Evolutionary conservation across 2,113 vertebrate genomes (phyloP).

Genomic region (Labeo rohita): DNA sequence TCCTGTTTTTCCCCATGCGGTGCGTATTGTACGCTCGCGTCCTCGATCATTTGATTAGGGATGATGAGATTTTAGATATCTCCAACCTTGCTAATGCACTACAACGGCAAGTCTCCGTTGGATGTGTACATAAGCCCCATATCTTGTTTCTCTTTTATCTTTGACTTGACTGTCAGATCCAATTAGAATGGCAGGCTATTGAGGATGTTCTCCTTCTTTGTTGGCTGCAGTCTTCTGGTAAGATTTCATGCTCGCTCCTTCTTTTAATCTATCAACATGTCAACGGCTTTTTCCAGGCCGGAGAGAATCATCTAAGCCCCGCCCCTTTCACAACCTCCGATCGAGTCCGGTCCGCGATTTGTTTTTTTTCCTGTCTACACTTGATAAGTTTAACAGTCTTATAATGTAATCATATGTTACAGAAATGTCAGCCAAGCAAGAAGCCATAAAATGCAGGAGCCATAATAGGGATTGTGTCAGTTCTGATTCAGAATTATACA

Average conservation of each 20-base stretch:
- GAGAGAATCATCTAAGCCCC: not conserved
- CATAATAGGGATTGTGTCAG: slow-evolving; percentile 18
- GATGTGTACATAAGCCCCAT: slow-evolving; percentile 52
- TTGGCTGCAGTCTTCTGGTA: slow-evolving; percentile 44
- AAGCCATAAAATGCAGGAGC: slow-evolving; percentile 21
- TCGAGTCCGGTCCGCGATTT: not conserved
- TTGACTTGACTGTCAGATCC: slow-evolving; percentile 52
- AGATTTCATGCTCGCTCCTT: slow-evolving; percentile 37
- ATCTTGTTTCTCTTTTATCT: slow-evolving; percentile 57
- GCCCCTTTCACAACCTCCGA: not conserved
- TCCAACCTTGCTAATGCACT: slow-evolving; percentile 40
- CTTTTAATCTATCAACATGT: slow-evolving; percentile 58
- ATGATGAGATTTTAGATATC: slow-evolving; percentile 57
- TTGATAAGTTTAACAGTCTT: slow-evolving; percentile 22
- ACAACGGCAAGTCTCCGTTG: slow-evolving; percentile 36
- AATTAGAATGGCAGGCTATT: slow-evolving; percentile 50
- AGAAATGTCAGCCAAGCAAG: slow-evolving; percentile 33
- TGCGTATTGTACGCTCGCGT: slow-evolving; percentile 31
- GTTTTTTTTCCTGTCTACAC: not conserved
- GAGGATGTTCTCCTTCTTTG: slow-evolving; percentile 45
- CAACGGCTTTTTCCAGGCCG: slow-evolving; percentile 36
- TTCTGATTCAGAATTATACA: slow-evolving; percentile 27
- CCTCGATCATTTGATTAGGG: slow-evolving; percentile 58
- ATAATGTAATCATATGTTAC: slow-evolving; percentile 35
- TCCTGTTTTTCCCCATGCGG: slow-evolving; percentile 43